These are phyloP conservation scores for Lerista edwardsae DNA, from an alignment of 2,797 vertebrate genomes.

Conservation along the genomic window DNA sequence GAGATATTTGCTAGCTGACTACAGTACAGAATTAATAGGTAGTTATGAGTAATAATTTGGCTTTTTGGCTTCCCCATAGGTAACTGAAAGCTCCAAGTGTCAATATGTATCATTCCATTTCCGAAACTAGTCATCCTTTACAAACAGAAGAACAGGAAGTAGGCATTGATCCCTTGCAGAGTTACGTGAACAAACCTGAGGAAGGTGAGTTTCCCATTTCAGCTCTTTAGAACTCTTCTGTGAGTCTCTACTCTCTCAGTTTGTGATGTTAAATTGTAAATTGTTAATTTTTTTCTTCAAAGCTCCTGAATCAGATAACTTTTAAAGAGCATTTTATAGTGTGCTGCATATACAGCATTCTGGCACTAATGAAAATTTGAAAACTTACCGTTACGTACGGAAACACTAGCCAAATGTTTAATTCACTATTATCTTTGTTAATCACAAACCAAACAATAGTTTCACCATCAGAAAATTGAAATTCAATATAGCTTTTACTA, in stretches of 20 bases:
- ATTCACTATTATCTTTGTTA: conserved; percentile 55
- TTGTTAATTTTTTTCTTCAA: neutral
- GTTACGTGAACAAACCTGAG: conserved; percentile 82
- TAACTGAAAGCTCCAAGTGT: conserved; percentile 49
- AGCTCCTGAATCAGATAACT: conserved; percentile 39
- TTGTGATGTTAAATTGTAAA: conserved; percentile 23
- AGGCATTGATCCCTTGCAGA: conserved; percentile 90
- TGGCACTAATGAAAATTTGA: conserved; percentile 52
- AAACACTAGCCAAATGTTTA: conserved; percentile 62
- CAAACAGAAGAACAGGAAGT: conserved; percentile 95
- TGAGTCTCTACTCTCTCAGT: conserved; percentile 9
- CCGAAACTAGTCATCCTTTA: conserved; percentile 91
- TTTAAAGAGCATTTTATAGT: conserved; percentile 51
- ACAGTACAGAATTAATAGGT: neutral
- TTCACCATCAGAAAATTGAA: conserved; percentile 58
- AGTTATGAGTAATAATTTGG: neutral
- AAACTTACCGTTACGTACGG: conserved; percentile 61
- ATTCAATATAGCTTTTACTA: conserved; percentile 35
- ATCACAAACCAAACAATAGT: conserved; percentile 55
- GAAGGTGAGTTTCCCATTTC: conserved; percentile 77
- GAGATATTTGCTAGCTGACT: neutral
- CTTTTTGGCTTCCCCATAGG: conserved; percentile 54
- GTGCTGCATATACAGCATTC: conserved; percentile 17
- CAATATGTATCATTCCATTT: conserved; percentile 91
- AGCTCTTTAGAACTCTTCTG: neutral